Conservation (phyloP, 2,113 vertebrate genomes). For the Carassius gibelio region DNA sequence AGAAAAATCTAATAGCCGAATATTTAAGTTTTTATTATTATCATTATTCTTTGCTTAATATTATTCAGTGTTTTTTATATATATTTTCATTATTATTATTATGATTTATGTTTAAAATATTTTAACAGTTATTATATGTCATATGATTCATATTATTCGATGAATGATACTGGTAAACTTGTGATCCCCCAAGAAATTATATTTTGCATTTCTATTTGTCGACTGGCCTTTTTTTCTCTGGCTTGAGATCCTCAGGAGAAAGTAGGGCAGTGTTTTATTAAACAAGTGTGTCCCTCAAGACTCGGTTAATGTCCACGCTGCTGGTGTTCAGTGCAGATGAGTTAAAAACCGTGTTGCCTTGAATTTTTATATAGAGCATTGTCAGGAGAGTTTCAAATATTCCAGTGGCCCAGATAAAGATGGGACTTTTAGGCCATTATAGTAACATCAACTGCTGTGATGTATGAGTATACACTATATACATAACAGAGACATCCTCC, state of each 20-base stretch:
- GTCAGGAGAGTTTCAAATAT: conserved; percentile 50
- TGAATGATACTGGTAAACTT: not conserved
- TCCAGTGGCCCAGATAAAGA: conserved; percentile 39
- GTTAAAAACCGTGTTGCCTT: conserved; percentile 41
- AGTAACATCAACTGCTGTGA: too few relatives aligned
- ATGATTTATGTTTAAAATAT: too few relatives aligned
- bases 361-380: conserved; percentile 52
- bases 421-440: not conserved
- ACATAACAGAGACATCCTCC: not conserved
- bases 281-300: conserved; percentile 37
- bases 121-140: not conserved
- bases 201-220: not conserved
- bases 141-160: not conserved
- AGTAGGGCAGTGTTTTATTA: conserved; percentile 51
- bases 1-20: too few relatives aligned
- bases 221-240: not conserved
- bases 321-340: not conserved
- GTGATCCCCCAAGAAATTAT: not conserved
- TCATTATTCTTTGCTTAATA: not conserved
- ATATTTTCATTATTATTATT: not conserved
- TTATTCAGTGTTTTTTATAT: not conserved
- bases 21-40: too few relatives aligned
- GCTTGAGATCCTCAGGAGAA: conserved; percentile 30
- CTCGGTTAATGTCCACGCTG: not conserved
- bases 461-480: not conserved